Evolutionary conservation across 2,888 invertebrate species (phyloP).

Genomic region (Metalampra italica): DNA sequence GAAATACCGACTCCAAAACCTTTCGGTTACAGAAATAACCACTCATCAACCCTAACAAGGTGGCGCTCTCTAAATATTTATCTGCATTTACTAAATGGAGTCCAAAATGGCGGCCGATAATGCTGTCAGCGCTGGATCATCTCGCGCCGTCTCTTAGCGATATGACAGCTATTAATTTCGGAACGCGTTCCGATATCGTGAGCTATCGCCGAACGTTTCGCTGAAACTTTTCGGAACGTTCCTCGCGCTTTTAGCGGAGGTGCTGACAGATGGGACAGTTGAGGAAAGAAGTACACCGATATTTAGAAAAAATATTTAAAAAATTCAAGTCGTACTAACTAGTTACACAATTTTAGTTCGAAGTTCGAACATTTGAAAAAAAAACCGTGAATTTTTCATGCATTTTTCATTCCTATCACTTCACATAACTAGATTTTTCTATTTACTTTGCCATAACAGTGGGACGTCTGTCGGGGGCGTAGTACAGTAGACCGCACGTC

Average conservation of each 20-base stretch:
- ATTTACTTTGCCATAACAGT: no score
- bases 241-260: conserved; percentile 47
- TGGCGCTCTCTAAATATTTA: conserved; percentile 69
- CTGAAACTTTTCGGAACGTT: conserved; percentile 37
- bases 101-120: conserved; percentile 60
- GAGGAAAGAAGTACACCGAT: conserved; percentile 25
- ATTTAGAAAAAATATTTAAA: no score
- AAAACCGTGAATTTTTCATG: no score
- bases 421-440: no score
- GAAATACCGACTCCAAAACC: conserved; percentile 23
- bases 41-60: conserved; percentile 42
- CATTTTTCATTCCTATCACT: no score
- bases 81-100: conserved; percentile 73
- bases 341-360: no score
- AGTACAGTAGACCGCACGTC: no score
- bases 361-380: no score
- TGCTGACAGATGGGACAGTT: conserved; percentile 58
- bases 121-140: conserved; percentile 60
- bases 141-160: conserved; percentile 57
- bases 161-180: conserved; percentile 45
- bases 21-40: conserved; percentile 49
- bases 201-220: conserved; percentile 28
- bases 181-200: conserved; percentile 15
- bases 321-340: no score
- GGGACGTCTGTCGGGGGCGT: no score